Percentiles rank a stretch among this genome's conserved stretches.
Evolutionary conservation across 2,797 vertebrate species (phyloP).

Genomic region (Leptatherina wallacei): DNA sequence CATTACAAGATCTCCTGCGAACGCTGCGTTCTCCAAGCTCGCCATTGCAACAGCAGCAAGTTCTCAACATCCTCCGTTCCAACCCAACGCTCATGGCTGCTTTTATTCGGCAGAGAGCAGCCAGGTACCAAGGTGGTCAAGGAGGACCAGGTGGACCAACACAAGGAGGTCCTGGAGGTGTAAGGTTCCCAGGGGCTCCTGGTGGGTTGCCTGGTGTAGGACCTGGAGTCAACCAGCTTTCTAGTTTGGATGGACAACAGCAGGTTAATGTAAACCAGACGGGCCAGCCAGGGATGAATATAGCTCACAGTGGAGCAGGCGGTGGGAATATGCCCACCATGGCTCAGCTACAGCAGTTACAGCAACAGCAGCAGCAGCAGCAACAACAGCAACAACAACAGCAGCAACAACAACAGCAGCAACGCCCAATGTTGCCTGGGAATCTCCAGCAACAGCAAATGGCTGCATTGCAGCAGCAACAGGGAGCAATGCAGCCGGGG

Average conservation of each 20-base stretch:
- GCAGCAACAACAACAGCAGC: constrained; percentile 81
- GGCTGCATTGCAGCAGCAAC: constrained; percentile 79
- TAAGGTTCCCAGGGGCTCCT: constrained; percentile 81
- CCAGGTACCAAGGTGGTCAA: constrained; percentile 87
- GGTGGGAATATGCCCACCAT: constrained; percentile 80
- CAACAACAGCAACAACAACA: constrained; percentile 87
- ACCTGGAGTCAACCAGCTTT: constrained; percentile 71
- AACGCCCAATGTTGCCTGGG: no score
- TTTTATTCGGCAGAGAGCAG: constrained; percentile 94
- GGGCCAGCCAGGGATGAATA: constrained; percentile 85
- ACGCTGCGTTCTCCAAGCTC: constrained; percentile 96
- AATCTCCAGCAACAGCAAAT: constrained; percentile 85
- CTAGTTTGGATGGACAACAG: constrained; percentile 79
- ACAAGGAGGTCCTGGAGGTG: constrained; percentile 69
- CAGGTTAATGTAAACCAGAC: constrained; percentile 81
- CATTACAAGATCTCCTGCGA: constrained; percentile 93
- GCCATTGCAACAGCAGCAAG: constrained; percentile 94
- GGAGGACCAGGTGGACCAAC: constrained; percentile 62
- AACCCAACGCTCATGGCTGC: constrained; percentile 95
- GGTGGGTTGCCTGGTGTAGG: constrained; percentile 67
- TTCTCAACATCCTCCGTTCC: constrained; percentile 95
- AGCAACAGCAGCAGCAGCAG: constrained; percentile 85
- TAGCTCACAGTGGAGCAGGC: constrained; percentile 83
- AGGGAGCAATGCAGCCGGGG: constrained; percentile 84
- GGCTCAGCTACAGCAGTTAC: constrained; percentile 85